A percentile compares a stretch with the other conserved stretches of the same genome.
phyloP scores from a whole-genome alignment of 1,140 invertebrate genomes.

The Metaphire vulgaris region DNA sequence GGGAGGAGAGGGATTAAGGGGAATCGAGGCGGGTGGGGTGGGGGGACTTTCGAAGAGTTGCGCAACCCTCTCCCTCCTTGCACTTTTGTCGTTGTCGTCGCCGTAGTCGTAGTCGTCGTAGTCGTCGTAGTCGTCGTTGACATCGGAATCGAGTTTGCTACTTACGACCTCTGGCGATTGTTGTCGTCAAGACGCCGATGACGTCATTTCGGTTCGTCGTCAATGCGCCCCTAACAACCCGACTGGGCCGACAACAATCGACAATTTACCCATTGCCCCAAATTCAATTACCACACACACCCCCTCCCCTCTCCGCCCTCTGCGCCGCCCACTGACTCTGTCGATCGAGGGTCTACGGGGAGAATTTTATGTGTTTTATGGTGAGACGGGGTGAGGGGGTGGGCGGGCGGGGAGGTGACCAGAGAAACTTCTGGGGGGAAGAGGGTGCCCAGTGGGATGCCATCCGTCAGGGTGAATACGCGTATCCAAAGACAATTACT shows the following conservation, averaged over 20 bases:
- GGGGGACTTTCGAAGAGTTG: too few species aligned
- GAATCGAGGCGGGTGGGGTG: too few species aligned
- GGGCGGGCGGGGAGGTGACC: too few species aligned
- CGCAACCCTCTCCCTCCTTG: neutral
- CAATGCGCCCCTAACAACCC: neutral
- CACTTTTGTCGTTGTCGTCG: neutral
- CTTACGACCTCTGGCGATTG: neutral
- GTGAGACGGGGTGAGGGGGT: neutral
- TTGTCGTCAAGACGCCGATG: neutral
- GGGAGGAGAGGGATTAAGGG: neutral
- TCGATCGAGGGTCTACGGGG: neutral
- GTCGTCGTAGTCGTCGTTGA: neutral
- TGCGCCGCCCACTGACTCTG: too few species aligned
- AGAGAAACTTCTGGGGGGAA: too few species aligned
- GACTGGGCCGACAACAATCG: neutral
- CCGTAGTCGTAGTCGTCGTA: neutral
- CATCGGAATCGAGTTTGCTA: neutral
- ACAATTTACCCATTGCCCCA: neutral
- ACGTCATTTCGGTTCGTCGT: neutral
- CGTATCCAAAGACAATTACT: too few species aligned
- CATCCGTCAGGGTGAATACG: too few species aligned
- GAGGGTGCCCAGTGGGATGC: too few species aligned
- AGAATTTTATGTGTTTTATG: too few species aligned
- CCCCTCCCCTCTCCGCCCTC: too few species aligned
- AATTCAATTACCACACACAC: neutral